phyloP scores from a whole-genome alignment of 2,888 invertebrate species.

The Apomyelois bistriatella region DNA sequence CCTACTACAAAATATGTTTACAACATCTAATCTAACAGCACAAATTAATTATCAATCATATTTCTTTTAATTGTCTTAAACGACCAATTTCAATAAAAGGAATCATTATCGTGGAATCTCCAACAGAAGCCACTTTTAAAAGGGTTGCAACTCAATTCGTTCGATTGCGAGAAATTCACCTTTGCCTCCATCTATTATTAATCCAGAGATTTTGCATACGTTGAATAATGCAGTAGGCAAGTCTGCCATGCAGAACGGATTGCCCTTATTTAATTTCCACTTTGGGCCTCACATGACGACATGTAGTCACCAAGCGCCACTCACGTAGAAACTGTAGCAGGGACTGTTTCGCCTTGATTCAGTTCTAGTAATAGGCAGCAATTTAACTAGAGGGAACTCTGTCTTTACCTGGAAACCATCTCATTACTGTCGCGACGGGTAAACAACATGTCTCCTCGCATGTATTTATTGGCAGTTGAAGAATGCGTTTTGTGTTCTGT shows the following conservation, averaged over 20 bases:
- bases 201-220: slow-evolving; percentile 63
- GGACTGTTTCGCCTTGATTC: slow-evolving; percentile 18
- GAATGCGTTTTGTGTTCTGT: neutral
- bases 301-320: slow-evolving; percentile 34
- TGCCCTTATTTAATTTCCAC: slow-evolving; percentile 65
- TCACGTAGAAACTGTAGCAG: slow-evolving; percentile 39
- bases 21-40: too few relatives aligned
- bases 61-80: too few relatives aligned
- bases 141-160: slow-evolving; percentile 54
- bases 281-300: slow-evolving; percentile 36
- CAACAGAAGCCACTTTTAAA: slow-evolving; percentile 20
- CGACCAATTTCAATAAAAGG: too few relatives aligned
- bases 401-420: slow-evolving; percentile 26
- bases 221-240: slow-evolving; percentile 62
- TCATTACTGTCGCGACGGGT: slow-evolving; percentile 21
- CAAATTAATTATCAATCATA: too few relatives aligned
- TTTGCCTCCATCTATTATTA: slow-evolving; percentile 66
- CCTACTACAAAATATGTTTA: too few relatives aligned
- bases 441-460: slow-evolving; percentile 13
- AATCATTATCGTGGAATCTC: too few relatives aligned
- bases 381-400: slow-evolving; percentile 20
- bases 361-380: slow-evolving; percentile 23
- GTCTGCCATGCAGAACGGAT: slow-evolving; percentile 57
- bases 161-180: slow-evolving; percentile 54
- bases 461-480: slow-evolving; percentile 19